Conservation (phyloP, 2,797 vertebrate genomes). For the Poeciliopsis presidionis region DNA sequence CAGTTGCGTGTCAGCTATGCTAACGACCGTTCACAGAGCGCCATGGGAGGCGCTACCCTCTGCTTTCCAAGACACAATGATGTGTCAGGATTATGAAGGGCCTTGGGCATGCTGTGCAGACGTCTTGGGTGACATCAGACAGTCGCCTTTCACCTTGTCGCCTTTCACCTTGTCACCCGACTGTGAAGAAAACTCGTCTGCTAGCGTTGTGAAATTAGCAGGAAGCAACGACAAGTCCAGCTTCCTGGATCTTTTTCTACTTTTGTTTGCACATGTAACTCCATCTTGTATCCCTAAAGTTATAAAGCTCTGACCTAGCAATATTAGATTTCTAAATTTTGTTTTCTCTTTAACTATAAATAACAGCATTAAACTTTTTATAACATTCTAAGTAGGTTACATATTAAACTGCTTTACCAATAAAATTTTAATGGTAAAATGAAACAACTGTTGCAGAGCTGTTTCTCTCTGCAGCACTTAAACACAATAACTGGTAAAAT, state of each 20-base stretch:
- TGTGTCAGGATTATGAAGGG: background rate
- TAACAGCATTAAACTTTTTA: background rate
- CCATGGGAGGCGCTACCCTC: background rate
- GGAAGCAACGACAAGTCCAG: background rate
- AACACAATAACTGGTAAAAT: background rate
- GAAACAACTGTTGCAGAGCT: background rate
- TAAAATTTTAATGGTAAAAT: background rate
- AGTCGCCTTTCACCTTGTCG: background rate
- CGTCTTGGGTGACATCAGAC: background rate
- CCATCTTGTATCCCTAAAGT: background rate
- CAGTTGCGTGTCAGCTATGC: background rate
- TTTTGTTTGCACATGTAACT: background rate
- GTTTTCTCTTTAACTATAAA: background rate
- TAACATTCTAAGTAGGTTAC: background rate
- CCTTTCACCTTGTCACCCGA: background rate
- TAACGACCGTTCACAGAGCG: background rate
- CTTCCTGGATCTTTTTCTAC: background rate
- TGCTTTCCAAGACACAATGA: background rate
- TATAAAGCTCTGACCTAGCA: background rate
- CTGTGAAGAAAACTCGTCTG: background rate
- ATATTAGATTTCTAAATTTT: background rate
- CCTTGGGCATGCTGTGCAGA: background rate
- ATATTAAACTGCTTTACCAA: background rate
- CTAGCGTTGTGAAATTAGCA: background rate
- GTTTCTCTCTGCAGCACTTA: background rate